Percentiles rank a stretch among this genome's conserved stretches.
Conservation (phyloP, 2,888 invertebrate species). For the Octonoba sinensis region DNA sequence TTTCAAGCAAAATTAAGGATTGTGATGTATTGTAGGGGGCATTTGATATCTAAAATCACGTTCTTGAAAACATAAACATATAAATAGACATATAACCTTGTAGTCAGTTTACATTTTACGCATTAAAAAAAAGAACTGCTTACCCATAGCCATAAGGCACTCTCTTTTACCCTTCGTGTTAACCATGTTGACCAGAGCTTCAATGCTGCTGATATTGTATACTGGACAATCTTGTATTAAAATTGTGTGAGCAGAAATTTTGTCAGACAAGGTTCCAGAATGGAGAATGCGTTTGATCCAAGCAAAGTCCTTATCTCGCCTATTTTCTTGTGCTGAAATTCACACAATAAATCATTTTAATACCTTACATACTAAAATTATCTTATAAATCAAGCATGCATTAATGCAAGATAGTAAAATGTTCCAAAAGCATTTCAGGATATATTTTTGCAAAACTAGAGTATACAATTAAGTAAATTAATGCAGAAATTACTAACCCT, state of each 20-base stretch:
- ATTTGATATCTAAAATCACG: too few relatives aligned
- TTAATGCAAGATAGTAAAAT: too few relatives aligned
- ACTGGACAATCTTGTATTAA: slow-evolving; percentile 86
- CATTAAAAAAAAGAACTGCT: not conserved
- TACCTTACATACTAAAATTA: not conserved
- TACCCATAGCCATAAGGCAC: slow-evolving; percentile 75
- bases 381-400: too few relatives aligned
- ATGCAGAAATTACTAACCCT: too few relatives aligned
- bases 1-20: too few relatives aligned
- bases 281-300: slow-evolving; percentile 85
- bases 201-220: slow-evolving; percentile 81
- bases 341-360: not conserved
- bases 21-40: too few relatives aligned
- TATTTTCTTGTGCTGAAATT: slow-evolving; percentile 34
- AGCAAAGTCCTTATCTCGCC: slow-evolving; percentile 75
- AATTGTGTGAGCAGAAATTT: slow-evolving; percentile 86
- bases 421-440: not conserved
- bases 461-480: too few relatives aligned
- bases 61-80: too few relatives aligned
- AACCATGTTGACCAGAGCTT: slow-evolving; percentile 81
- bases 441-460: not conserved
- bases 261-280: slow-evolving; percentile 87
- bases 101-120: too few relatives aligned
- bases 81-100: too few relatives aligned
- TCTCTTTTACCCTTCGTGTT: slow-evolving; percentile 82